phyloP scores from a whole-genome alignment of 2,113 vertebrate species.

The Peromyscus polionotus region DNA sequence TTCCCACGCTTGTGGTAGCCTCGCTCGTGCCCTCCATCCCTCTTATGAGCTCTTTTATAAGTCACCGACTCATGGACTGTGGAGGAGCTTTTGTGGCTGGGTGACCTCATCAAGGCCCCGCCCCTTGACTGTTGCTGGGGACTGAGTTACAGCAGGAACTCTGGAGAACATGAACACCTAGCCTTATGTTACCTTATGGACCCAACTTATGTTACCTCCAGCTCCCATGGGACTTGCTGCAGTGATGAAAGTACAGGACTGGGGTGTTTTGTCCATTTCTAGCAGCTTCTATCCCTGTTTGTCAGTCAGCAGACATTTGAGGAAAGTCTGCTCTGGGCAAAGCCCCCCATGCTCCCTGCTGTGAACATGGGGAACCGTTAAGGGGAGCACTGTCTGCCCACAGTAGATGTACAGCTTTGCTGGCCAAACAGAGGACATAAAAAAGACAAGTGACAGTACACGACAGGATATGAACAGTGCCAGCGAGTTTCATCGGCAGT shows the following conservation, averaged over 20 bases:
- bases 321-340: slow-evolving; percentile 2
- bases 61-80: background rate
- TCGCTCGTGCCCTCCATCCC: background rate
- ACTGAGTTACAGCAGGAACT: background rate
- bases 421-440: slow-evolving; percentile 18
- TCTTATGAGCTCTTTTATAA: background rate
- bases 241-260: background rate
- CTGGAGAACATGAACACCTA: background rate
- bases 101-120: background rate
- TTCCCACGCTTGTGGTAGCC: background rate
- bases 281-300: background rate
- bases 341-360: background rate
- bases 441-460: background rate
- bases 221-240: background rate
- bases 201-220: background rate
- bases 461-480: slow-evolving; percentile 21
- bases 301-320: slow-evolving; percentile 18
- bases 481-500: background rate
- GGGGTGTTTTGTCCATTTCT: background rate
- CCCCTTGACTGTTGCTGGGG: background rate
- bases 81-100: background rate
- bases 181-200: background rate
- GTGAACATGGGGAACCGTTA: background rate
- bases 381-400: background rate
- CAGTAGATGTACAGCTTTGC: background rate